Percentiles rank a stretch among this genome's conserved stretches.
Evolutionary conservation across 2,888 invertebrate species (phyloP).

Genomic region (Eupeodes latifasciatus): DNA sequence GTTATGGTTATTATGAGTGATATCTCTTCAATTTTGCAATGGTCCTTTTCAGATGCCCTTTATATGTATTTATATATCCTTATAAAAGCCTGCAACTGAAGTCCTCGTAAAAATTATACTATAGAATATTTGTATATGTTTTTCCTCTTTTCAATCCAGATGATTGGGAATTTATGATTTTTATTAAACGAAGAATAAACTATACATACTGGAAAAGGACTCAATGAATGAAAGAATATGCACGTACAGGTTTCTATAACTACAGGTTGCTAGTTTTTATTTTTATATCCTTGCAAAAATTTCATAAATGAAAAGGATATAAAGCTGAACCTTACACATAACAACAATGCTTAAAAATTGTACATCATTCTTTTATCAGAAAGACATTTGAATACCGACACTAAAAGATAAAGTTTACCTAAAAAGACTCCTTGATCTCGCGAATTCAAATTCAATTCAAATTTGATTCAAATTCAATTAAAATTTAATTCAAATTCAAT

Average conservation of each 20-base stretch:
- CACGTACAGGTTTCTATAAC: neutral
- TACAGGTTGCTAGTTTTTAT: neutral
- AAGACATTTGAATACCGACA: too few relatives aligned
- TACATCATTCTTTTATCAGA: too few relatives aligned
- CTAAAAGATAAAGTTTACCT: too few relatives aligned
- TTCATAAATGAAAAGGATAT: neutral
- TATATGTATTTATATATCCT: too few relatives aligned
- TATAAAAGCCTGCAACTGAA: slow-evolving; percentile 36
- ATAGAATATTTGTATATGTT: slow-evolving; percentile 24
- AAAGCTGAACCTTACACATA: neutral
- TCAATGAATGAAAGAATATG: neutral
- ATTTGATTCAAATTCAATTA: too few relatives aligned
- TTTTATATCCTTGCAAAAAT: neutral
- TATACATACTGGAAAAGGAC: neutral
- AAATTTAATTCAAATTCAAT: too few relatives aligned
- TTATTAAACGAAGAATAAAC: slow-evolving; percentile 41
- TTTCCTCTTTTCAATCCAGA: slow-evolving; percentile 45
- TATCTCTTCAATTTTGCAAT: slow-evolving; percentile 59
- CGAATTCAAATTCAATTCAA: too few relatives aligned
- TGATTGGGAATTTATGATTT: slow-evolving; percentile 69
- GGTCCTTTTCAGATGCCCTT: slow-evolving; percentile 39
- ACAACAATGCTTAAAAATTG: too few relatives aligned
- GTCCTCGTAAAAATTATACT: slow-evolving; percentile 53
- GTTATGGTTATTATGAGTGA: slow-evolving; percentile 68
- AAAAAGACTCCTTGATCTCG: too few relatives aligned